phyloP scores from a whole-genome alignment of 2,113 vertebrate species.

The Eretmochelys imbricata region DNA sequence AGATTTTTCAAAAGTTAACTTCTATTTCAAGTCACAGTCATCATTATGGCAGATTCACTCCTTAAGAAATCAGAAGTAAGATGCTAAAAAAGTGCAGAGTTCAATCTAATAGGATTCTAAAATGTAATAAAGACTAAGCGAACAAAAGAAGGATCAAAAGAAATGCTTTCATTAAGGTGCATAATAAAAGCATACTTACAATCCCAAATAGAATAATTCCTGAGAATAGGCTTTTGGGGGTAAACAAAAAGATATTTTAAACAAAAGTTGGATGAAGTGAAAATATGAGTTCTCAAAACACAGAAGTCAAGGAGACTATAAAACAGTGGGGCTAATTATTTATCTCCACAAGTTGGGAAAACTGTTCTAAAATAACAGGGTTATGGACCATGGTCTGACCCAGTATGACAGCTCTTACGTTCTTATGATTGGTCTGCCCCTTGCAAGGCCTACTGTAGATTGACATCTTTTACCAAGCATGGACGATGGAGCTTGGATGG shows the following conservation, averaged over 20 bases:
- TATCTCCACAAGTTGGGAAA: rapidly evolving
- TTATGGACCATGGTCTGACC: not conserved
- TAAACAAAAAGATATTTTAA: not conserved
- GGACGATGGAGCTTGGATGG: not conserved
- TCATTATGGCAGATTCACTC: not conserved
- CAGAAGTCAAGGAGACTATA: not conserved
- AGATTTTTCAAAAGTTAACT: not conserved
- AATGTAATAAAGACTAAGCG: rapidly evolving
- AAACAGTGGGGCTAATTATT: rapidly evolving
- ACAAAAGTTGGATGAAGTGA: not conserved
- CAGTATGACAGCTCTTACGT: not conserved
- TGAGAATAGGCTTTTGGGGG: not conserved
- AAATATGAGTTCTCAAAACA: rapidly evolving
- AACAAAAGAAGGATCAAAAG: not conserved
- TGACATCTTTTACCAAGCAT: not conserved
- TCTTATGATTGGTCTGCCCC: not conserved
- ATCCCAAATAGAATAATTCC: not conserved
- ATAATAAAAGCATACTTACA: not conserved
- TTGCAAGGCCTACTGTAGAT: not conserved
- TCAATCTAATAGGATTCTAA: not conserved
- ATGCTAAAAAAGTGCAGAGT: not conserved
- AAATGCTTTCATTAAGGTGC: not conserved
- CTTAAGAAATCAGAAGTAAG: not conserved
- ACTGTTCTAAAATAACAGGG: not conserved
- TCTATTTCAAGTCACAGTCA: not conserved